A percentile compares a stretch with the other conserved stretches of the same genome.
These are phyloP conservation scores for Herpailurus yagouaroundi DNA, from an alignment of 2,113 vertebrate genomes.

Conservation along the genomic window DNA sequence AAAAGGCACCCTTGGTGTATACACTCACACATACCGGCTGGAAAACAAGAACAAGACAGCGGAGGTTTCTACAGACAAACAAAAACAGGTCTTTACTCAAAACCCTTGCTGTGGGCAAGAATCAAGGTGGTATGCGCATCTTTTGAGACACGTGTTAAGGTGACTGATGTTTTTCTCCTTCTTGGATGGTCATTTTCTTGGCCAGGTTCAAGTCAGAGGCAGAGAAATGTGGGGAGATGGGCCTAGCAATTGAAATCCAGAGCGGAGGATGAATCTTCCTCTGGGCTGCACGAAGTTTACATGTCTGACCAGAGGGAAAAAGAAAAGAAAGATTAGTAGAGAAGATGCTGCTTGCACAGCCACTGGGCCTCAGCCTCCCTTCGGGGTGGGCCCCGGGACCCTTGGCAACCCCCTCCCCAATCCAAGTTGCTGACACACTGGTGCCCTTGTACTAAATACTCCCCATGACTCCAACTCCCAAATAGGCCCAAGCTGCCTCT, in stretches of 20 bases:
- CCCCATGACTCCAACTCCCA: background rate
- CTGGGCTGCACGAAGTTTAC: constrained; percentile 82
- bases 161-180: constrained; percentile 73
- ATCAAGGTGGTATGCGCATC: constrained; percentile 72
- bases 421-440: background rate
- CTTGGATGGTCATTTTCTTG: constrained; percentile 34
- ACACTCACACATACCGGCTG: background rate
- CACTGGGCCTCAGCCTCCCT: background rate
- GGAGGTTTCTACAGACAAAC: constrained; percentile 54
- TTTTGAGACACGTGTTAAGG: constrained; percentile 87
- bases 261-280: constrained; percentile 78
- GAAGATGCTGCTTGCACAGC: background rate
- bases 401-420: background rate
- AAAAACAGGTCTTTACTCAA: constrained; percentile 44
- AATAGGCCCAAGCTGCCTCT: background rate
- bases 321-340: background rate
- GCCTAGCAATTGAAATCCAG: constrained; percentile 65
- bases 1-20: constrained; percentile 8
- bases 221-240: background rate
- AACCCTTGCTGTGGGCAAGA: constrained; percentile 22
- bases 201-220: background rate
- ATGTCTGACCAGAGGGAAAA: constrained; percentile 86
- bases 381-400: background rate
- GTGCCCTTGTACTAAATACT: background rate
- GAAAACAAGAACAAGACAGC: constrained; percentile 60